Evolutionary conservation across 1,140 invertebrate genomes (phyloP), one percentile per base, ranked within the genome.

Genomic region (Artemia franciscana): DNA sequence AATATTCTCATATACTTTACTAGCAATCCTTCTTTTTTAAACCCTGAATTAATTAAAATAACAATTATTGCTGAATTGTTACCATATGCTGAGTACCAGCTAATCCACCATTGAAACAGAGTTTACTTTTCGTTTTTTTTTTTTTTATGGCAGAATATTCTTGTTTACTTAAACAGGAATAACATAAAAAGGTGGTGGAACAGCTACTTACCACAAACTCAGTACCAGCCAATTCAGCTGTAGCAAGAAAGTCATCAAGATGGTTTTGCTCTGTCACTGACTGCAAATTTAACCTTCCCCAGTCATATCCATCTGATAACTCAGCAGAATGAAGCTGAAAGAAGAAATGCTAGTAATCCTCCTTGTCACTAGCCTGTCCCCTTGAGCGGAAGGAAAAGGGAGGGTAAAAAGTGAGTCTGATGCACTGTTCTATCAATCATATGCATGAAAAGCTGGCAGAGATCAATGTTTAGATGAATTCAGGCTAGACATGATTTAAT

Each of bases 231-330:
- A 98, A 73, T 73, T 94, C 84, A 5, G 93, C 93, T 1, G 87
- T 97, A 0, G 86, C 84, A 0, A 98, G 74, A 72, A 98, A 98
- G 68, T 98, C 94, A 76, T 96, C 87, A 63, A 98, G 82, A 21
- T 88, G 90, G 60, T 82, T 90, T 71, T 98, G 88, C 70, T 97
- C 92, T 0, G 93, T 98, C 0, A 97, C 86, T 0, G 92, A 97
- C 70, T 89, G 83, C 3, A 95, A 75, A 75, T 94, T 92, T 0
- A 93, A 73, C 39, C 86, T 78, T 57, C 83, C 84, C 87, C 87
- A 93, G 60, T 93, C 86, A 68, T 86, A 88, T 4, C 87, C 89
- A 78, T 94, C 91, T 69, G 85, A 79, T 0, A 94, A 72, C 69
- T 93, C 88, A 26, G 85, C 81, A 7, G 86, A 90, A 68, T 93